Base-by-base conservation (phyloP, 1,140 invertebrate species). In the Drosophila bipectinata region DNA sequence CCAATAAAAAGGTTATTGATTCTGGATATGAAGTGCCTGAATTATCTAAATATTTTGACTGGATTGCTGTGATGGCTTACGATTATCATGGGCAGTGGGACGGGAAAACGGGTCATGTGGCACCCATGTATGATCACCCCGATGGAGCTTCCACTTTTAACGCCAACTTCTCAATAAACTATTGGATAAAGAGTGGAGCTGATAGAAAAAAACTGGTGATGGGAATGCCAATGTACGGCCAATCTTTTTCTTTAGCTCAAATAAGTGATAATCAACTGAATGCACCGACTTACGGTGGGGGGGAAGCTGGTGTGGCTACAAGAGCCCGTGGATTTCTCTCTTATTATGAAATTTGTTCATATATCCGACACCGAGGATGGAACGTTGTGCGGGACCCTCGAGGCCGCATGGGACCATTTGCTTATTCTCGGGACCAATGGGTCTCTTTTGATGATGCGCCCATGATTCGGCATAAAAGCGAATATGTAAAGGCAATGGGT, bases 81-180 rank as follows among this genome's bases (percentile, higher is more conserved):
- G 97, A 98, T 79, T 98, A 94, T 88, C 97, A 97, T 77, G 97
- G 96, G 0, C 95, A 96, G 74, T 97, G 96, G 94, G 96, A 97
- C 72, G 96, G 96, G 72, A 94, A 94, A 76, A 98, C 97, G 4
- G 96, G 96, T 3, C 97, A 98, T 80, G 94, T 97, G 14, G 94
- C 97, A 0, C 97, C 97, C 0, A 92, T 98, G 64, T 96, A 95
- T 77, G 93, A 94, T 54, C 95, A 96, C 77, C 93, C 94, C 1
- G 93, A 95, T 4, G 95, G 95, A 87, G 93, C 93, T 53, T 92
- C 92, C 30, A 95, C 94, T n/a, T 97, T 97, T 83, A 97, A 97
- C 92, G 94, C 95, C n/a, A 97, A 98, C 89, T 97, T 94, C 88
- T 95, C 96, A 0, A 95, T 97, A 4, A 93, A 95, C 78, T 97